Evolutionary conservation across 2,797 vertebrate species (phyloP).

Genomic region (Notoglanidium macrostoma): DNA sequence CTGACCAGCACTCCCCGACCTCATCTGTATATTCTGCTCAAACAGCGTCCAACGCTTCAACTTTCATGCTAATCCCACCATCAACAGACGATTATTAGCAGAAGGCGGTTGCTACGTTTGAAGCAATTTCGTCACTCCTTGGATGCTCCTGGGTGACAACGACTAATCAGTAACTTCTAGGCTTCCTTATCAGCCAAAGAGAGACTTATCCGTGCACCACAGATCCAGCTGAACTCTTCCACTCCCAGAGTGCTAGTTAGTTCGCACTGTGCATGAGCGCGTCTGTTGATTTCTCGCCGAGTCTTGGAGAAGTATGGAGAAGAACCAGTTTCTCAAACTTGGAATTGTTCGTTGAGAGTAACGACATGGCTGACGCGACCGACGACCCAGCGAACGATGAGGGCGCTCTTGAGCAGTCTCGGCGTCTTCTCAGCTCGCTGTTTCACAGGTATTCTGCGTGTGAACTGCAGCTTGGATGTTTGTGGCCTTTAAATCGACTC

Average conservation of each 20-base stretch:
- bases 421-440: constrained; percentile 41
- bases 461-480: neutral
- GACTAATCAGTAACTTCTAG: constrained; percentile 43
- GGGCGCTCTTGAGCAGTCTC: constrained; percentile 17
- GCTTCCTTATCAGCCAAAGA: constrained; percentile 50
- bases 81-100: neutral
- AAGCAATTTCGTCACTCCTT: neutral
- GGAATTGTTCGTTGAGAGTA: neutral
- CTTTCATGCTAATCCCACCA: neutral
- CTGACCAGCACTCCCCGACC: neutral
- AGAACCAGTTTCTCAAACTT: neutral
- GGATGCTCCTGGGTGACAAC: neutral
- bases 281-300: neutral
- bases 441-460: constrained; percentile 49
- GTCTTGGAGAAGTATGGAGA: constrained; percentile 4
- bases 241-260: neutral
- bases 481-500: neutral
- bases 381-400: constrained; percentile 21
- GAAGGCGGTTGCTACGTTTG: neutral
- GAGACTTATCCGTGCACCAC: constrained; percentile 39
- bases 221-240: constrained; percentile 30
- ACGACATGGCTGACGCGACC: constrained; percentile 33
- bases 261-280: neutral
- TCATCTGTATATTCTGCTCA: neutral
- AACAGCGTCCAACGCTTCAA: neutral